Percentiles rank a stretch among this genome's conserved stretches.
Evolutionary conservation across 2,888 invertebrate species (phyloP).

Genomic region (Epicampocera succincta): DNA sequence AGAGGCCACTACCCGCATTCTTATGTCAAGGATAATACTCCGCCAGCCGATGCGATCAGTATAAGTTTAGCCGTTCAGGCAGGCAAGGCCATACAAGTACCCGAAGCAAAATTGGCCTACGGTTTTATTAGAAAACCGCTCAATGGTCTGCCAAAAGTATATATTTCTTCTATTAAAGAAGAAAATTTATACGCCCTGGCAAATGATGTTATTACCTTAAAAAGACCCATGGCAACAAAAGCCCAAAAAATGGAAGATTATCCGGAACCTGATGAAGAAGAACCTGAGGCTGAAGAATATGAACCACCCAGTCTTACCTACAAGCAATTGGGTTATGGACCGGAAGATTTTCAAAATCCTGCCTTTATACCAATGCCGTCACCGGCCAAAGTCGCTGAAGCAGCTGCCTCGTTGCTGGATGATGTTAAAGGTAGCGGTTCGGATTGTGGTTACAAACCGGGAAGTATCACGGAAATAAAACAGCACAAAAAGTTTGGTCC

Average conservation of each 20-base stretch:
- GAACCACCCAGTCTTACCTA: conserved; percentile 78
- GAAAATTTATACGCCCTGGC: conserved; percentile 83
- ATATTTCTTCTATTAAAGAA: conserved; percentile 81
- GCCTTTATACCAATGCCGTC: conserved; percentile 72
- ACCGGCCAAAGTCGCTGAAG: conserved; percentile 21
- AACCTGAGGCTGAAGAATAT: conserved; percentile 71
- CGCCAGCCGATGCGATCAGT: conserved; percentile 83
- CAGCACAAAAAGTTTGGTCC: background rate
- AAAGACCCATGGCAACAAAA: conserved; percentile 70
- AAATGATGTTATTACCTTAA: conserved; percentile 83
- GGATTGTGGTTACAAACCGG: conserved; percentile 77
- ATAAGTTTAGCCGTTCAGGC: conserved; percentile 81
- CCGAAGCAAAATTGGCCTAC: conserved; percentile 83
- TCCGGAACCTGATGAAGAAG: conserved; percentile 67
- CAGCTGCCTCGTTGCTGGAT: background rate
- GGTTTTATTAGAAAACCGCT: conserved; percentile 83
- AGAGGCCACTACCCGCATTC: conserved; percentile 10
- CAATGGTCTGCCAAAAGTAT: conserved; percentile 78
- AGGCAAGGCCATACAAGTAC: conserved; percentile 80
- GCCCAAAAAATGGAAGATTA: conserved; percentile 71
- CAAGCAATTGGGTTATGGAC: conserved; percentile 82
- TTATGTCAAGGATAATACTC: conserved; percentile 65
- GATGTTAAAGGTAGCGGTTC: conserved; percentile 69
- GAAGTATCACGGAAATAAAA: conserved; percentile 73
- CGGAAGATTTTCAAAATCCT: conserved; percentile 79